Evolutionary conservation across 1,140 invertebrate genomes (phyloP).

Genomic region (Drosophila burlai): DNA sequence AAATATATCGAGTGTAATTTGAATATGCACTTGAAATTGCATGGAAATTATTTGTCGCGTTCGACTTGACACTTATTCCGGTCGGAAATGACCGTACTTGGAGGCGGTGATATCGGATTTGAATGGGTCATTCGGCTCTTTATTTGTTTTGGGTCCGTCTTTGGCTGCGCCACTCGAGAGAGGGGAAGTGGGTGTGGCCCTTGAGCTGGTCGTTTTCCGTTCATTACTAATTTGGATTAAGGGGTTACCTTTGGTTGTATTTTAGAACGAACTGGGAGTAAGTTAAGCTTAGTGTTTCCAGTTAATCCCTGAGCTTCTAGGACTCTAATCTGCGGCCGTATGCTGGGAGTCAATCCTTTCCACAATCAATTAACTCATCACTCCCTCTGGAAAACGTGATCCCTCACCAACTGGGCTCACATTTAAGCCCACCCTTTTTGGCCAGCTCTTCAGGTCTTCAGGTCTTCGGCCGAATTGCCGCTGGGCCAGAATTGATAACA

Average conservation of each 20-base stretch:
- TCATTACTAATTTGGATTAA: slow-evolving; percentile 3
- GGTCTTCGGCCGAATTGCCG: slow-evolving; percentile 37
- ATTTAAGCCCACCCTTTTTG: slow-evolving; percentile 36
- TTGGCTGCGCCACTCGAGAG: neutral
- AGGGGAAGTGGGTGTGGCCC: slow-evolving; percentile 50
- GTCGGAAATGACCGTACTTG: slow-evolving; percentile 73
- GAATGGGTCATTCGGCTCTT: slow-evolving; percentile 36
- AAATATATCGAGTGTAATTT: slow-evolving; percentile 73
- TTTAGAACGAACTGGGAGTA: neutral
- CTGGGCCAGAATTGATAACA: slow-evolving; percentile 81
- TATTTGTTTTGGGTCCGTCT: slow-evolving; percentile 54
- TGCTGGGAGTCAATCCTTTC: slow-evolving; percentile 50
- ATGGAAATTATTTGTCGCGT: slow-evolving; percentile 76
- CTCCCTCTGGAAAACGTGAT: neutral
- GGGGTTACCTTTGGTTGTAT: neutral
- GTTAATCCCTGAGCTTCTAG: slow-evolving; percentile 24
- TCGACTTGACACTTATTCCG: slow-evolving; percentile 71
- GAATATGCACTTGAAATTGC: slow-evolving; percentile 82
- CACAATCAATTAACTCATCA: slow-evolving; percentile 57
- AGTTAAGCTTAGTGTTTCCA: neutral
- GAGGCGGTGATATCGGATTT: slow-evolving; percentile 48
- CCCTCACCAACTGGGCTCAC: slow-evolving; percentile 15
- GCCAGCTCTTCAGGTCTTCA: slow-evolving; percentile 5
- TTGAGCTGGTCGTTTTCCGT: slow-evolving; percentile 16
- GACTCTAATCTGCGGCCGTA: slow-evolving; percentile 39